Percentiles rank a stretch among this genome's conserved stretches.
phyloP scores from a whole-genome alignment of 1,140 invertebrate genomes.

The Tribolium madens region DNA sequence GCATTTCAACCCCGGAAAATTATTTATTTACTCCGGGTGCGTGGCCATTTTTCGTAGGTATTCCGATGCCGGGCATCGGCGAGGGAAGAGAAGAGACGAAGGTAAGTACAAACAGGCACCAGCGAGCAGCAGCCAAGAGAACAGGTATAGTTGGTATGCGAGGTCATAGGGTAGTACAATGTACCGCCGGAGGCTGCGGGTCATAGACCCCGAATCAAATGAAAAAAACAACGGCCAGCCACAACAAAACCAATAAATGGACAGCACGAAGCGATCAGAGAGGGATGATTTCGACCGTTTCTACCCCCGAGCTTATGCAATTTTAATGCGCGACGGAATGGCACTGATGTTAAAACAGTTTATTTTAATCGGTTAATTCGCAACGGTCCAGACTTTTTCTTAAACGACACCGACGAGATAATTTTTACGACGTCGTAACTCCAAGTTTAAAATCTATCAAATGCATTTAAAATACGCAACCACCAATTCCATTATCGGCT shows the following conservation, averaged over 20 bases:
- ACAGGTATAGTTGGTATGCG: constrained; percentile 52
- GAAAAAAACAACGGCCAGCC: constrained; percentile 46
- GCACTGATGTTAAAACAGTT: not conserved
- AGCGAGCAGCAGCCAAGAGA: constrained; percentile 33
- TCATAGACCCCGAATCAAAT: constrained; percentile 51
- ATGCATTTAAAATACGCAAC: constrained; percentile 20
- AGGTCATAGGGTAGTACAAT: constrained; percentile 53
- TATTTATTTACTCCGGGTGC: not conserved
- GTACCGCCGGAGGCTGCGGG: constrained; percentile 48
- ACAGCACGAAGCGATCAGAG: not conserved
- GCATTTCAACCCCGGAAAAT: constrained; percentile 9
- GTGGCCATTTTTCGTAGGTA: no score
- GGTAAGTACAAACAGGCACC: constrained; percentile 41
- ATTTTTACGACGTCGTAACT: constrained; percentile 18
- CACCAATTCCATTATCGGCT: constrained; percentile 28
- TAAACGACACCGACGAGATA: constrained; percentile 15
- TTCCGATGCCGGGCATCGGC: not conserved
- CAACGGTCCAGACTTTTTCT: not conserved
- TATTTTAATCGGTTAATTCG: not conserved
- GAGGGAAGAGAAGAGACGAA: constrained; percentile 42
- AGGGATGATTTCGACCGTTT: not conserved
- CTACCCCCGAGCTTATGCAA: not conserved
- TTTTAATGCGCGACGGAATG: not conserved
- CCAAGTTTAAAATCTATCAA: constrained; percentile 8
- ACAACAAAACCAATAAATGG: constrained; percentile 41